phyloP scores from a whole-genome alignment of 2,797 vertebrate species.

The Myripristis jacobus region DNA sequence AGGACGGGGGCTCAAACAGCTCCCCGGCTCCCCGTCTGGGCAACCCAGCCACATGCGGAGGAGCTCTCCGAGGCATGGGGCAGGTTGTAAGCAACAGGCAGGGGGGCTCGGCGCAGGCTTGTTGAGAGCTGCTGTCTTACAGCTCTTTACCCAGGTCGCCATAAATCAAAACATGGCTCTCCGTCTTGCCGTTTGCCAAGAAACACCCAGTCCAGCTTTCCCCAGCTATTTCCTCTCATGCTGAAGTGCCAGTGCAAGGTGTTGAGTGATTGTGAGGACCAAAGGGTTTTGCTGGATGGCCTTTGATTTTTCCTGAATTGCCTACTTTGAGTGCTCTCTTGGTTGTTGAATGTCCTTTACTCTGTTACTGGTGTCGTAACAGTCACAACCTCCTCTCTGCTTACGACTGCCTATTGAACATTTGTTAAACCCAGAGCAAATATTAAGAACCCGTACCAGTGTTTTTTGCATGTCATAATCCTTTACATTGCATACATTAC shows the following conservation, averaged over 20 bases:
- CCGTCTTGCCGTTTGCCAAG: conserved; percentile 1
- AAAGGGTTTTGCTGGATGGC: conserved; percentile 9
- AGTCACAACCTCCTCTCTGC: not conserved
- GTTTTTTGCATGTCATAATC: too few relatives aligned
- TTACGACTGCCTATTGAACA: not conserved
- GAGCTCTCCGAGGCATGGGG: not conserved
- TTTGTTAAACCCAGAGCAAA: not conserved
- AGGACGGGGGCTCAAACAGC: not conserved
- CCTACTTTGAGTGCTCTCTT: conserved; percentile 10
- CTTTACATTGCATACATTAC: too few relatives aligned
- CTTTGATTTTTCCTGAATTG: conserved; percentile 7
- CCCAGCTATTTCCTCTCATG: not conserved
- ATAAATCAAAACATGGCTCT: conserved; percentile 2
- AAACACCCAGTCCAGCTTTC: not conserved
- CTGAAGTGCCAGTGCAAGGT: not conserved
- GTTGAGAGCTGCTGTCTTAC: not conserved
- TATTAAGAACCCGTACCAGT: too few relatives aligned
- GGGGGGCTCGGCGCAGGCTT: not conserved
- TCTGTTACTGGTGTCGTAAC: not conserved
- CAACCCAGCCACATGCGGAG: not conserved
- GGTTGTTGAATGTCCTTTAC: not conserved
- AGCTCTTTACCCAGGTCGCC: conserved; percentile 8
- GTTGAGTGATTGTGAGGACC: conserved; percentile 12
- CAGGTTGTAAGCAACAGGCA: not conserved
- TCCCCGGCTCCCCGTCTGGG: not conserved